Evolutionary conservation across 2,888 invertebrate species (phyloP).

Genomic region (Sacculina carcini): DNA sequence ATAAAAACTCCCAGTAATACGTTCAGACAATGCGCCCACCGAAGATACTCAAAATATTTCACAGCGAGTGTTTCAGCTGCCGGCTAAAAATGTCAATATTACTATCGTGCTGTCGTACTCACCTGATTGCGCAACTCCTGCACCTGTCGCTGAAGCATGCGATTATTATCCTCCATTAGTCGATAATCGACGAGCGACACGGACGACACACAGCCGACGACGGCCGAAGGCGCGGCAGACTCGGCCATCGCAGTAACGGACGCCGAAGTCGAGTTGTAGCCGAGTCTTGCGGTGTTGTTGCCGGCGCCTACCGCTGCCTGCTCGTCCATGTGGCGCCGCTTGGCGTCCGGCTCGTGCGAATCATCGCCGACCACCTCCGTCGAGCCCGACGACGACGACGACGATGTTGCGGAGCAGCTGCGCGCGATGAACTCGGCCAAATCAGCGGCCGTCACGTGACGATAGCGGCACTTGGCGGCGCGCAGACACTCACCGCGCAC

Average conservation of each 20-base stretch:
- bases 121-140: constrained; percentile 41
- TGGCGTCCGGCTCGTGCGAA: constrained; percentile 12
- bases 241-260: not conserved
- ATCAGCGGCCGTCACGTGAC: constrained; percentile 19
- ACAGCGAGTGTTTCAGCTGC: no score
- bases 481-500: constrained; percentile 30
- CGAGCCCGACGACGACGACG: constrained; percentile 8
- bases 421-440: constrained; percentile 13
- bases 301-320: constrained; percentile 15
- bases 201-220: not conserved
- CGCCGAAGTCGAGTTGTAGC: not conserved
- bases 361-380: constrained; percentile 13
- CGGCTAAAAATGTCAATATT: no score
- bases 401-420: constrained; percentile 4
- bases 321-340: constrained; percentile 16
- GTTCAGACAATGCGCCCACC: no score
- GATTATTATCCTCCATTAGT: constrained; percentile 29
- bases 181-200: constrained; percentile 2
- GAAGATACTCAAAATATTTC: no score
- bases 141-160: constrained; percentile 34
- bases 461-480: constrained; percentile 25
- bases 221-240: constrained; percentile 3
- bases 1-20: no score
- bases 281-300: constrained; percentile 3
- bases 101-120: no score